These are phyloP conservation scores for Phyllotreta striolata DNA, from an alignment of 2,888 invertebrate genomes.

Conservation along the genomic window DNA sequence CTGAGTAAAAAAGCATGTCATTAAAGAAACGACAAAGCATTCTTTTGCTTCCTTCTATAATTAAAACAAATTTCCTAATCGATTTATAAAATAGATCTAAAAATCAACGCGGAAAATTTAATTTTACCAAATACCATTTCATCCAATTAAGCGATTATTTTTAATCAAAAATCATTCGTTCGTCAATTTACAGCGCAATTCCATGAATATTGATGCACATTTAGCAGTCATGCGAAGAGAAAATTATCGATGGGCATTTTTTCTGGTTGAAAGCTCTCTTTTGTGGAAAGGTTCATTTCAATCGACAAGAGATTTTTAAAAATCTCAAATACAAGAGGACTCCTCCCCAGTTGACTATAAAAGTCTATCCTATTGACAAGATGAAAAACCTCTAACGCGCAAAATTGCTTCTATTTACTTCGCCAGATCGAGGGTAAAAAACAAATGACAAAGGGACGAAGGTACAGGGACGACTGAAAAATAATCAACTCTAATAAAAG, in stretches of 20 bases:
- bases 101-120: too few species aligned
- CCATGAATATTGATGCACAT: slow-evolving; percentile 1
- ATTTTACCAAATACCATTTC: neutral
- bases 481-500: slow-evolving; percentile 48
- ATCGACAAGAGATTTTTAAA: slow-evolving; percentile 30
- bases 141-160: too few species aligned
- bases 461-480: slow-evolving; percentile 42
- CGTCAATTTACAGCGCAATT: slow-evolving; percentile 1
- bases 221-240: slow-evolving; percentile 1
- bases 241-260: slow-evolving; percentile 2
- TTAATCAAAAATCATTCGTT: neutral
- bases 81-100: too few species aligned
- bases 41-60: slow-evolving; percentile 14
- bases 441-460: slow-evolving; percentile 48
- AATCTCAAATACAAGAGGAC: slow-evolving; percentile 30
- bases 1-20: slow-evolving; percentile 23
- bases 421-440: slow-evolving; percentile 45
- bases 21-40: slow-evolving; percentile 22
- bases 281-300: slow-evolving; percentile 27
- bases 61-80: neutral
- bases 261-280: slow-evolving; percentile 26
- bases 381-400: slow-evolving; percentile 51
- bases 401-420: slow-evolving; percentile 52
- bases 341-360: slow-evolving; percentile 29
- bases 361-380: slow-evolving; percentile 42